Percentiles rank a stretch among this genome's conserved stretches.
Evolutionary conservation across 2,113 vertebrate species (phyloP).

Genomic region (Pogona vitticeps): DNA sequence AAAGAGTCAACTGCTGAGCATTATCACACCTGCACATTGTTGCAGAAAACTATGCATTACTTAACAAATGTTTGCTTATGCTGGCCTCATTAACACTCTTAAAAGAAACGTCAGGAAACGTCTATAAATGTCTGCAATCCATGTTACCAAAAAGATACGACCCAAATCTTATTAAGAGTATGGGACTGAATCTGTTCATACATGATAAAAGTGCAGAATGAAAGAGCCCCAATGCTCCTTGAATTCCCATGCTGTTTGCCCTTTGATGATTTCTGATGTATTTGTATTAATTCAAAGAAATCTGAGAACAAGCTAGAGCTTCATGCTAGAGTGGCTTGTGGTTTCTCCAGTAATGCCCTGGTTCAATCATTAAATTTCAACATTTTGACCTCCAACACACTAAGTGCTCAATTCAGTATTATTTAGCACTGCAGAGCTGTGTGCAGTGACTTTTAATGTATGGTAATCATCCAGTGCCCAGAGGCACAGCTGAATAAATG

Average conservation of each 20-base stretch:
- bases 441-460: conserved; percentile 2
- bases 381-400: conserved; percentile 35
- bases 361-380: neutral
- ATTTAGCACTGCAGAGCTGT: conserved; percentile 6
- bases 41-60: conserved; percentile 30
- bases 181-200: conserved; percentile 7
- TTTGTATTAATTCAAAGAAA: conserved; percentile 1
- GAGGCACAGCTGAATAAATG: conserved; percentile 38
- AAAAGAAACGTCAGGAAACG: conserved; percentile 5
- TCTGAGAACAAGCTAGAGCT: neutral
- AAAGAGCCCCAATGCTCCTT: conserved; percentile 24
- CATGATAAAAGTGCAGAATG: conserved; percentile 9
- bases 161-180: conserved; percentile 28
- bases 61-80: conserved; percentile 22
- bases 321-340: neutral
- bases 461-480: conserved; percentile 30
- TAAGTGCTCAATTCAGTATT: conserved; percentile 33
- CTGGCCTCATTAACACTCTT: conserved; percentile 15
- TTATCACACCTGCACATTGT: conserved; percentile 31
- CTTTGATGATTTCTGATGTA: neutral
- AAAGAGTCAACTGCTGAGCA: conserved; percentile 28
- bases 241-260: neutral
- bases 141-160: conserved; percentile 30
- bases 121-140: conserved; percentile 27
- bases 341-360: conserved; percentile 7